These are phyloP conservation scores for Hyles vespertilio DNA, from an alignment of 1,140 invertebrate species.

Conservation along the genomic window DNA sequence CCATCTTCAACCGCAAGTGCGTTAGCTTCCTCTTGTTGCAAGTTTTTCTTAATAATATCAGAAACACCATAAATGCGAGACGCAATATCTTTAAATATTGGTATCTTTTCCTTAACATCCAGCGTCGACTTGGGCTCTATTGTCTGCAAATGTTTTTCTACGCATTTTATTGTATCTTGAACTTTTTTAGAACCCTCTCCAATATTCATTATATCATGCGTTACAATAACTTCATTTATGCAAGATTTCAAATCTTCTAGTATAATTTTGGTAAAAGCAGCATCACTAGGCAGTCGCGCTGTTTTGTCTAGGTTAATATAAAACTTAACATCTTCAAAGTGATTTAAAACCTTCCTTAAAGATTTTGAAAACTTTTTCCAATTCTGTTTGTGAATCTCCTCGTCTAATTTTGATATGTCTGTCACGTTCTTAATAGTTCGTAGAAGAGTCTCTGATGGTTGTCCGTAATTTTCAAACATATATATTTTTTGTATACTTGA, in stretches of 20 bases:
- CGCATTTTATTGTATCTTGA: constrained; percentile 19
- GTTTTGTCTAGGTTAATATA: constrained; percentile 70
- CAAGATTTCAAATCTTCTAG: constrained; percentile 43
- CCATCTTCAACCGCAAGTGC: not conserved
- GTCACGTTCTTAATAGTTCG: constrained; percentile 45
- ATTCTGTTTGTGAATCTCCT: constrained; percentile 20
- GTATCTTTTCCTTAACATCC: constrained; percentile 65
- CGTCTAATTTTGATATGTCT: constrained; percentile 23
- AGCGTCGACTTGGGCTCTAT: constrained; percentile 41
- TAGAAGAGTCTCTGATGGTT: constrained; percentile 49
- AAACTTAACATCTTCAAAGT: constrained; percentile 70
- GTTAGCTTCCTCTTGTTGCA: not conserved
- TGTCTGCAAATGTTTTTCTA: constrained; percentile 29
- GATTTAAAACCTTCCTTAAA: constrained; percentile 54
- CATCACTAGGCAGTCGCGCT: constrained; percentile 58
- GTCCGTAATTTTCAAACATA: constrained; percentile 62
- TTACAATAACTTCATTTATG: constrained; percentile 26
- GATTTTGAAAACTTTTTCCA: constrained; percentile 49
- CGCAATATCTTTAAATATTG: constrained; percentile 52
- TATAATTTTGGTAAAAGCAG: constrained; percentile 57
- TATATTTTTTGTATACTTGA: constrained; percentile 59
- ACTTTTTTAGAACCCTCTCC: constrained; percentile 18
- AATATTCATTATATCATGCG: constrained; percentile 17
- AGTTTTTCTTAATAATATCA: not conserved
- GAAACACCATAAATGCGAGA: constrained; percentile 23